Percentiles rank a stretch among this genome's conserved stretches.
Conservation (phyloP, 2,113 vertebrate genomes). For the Gymnorhina tibicen region DNA sequence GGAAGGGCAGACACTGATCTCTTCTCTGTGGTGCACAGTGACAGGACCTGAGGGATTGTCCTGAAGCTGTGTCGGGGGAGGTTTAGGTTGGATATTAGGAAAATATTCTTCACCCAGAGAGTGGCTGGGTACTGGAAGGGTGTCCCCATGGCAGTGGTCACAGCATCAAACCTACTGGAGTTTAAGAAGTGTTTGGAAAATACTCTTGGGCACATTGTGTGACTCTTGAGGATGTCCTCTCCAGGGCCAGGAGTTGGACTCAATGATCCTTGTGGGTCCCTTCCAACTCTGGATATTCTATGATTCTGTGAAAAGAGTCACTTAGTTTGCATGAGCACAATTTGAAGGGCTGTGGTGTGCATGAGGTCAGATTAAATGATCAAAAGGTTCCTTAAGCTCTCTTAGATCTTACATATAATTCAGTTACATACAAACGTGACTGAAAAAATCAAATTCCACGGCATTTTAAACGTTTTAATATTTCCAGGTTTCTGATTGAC, state of each 20-base stretch:
- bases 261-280: neutral
- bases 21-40: too few relatives aligned
- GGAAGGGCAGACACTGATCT: neutral
- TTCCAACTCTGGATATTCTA: neutral
- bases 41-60: fast-evolving
- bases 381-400: neutral
- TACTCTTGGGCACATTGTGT: neutral
- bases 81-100: neutral
- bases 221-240: neutral
- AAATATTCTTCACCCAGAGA: neutral
- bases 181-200: neutral
- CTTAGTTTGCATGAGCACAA: neutral
- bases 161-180: neutral
- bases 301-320: neutral
- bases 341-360: neutral
- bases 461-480: neutral
- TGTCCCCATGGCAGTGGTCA: neutral
- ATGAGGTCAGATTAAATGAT: neutral
- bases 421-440: neutral
- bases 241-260: neutral
- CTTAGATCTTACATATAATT: neutral
- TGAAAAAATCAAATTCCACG: neutral
- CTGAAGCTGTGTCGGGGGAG: neutral
- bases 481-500: neutral
- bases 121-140: fast-evolving